Percentiles rank a stretch among this genome's conserved stretches.
Conservation (phyloP, 2,888 invertebrate species). For the Onthophagus sagittarius region DNA sequence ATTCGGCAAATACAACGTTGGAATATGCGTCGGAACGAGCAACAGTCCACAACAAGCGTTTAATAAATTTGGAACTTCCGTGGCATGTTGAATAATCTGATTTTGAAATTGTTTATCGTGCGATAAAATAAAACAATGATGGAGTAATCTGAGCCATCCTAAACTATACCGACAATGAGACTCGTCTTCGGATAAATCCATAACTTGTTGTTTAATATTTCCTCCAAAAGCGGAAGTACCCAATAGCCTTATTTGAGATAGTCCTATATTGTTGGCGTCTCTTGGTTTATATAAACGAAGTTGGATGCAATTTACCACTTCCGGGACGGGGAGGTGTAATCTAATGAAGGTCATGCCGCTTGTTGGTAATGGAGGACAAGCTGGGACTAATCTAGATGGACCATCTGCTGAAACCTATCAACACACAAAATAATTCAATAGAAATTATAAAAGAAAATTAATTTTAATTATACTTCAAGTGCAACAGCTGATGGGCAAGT, state of each 20-base stretch:
- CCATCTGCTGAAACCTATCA: slow-evolving; percentile 64
- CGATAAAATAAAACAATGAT: slow-evolving; percentile 67
- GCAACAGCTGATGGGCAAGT: slow-evolving; percentile 88
- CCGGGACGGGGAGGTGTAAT: slow-evolving; percentile 75
- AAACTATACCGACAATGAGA: slow-evolving; percentile 59
- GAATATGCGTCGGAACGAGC: slow-evolving; percentile 62
- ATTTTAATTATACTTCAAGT: slow-evolving; percentile 59
- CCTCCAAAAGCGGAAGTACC: slow-evolving; percentile 83
- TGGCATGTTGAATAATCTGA: slow-evolving; percentile 59
- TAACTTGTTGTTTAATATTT: slow-evolving; percentile 37
- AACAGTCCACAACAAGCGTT: slow-evolving; percentile 69
- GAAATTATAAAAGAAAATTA: neutral
- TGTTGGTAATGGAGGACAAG: slow-evolving; percentile 81
- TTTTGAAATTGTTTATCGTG: slow-evolving; percentile 45
- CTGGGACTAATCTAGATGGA: slow-evolving; percentile 71
- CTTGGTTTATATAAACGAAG: slow-evolving; percentile 73
- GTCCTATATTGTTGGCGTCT: slow-evolving; percentile 84
- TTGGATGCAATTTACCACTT: slow-evolving; percentile 81
- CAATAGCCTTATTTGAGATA: slow-evolving; percentile 80
- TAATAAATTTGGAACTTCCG: slow-evolving; percentile 62
- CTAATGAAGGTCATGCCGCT: slow-evolving; percentile 85
- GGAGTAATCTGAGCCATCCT: slow-evolving; percentile 79
- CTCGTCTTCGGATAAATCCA: slow-evolving; percentile 53
- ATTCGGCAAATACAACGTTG: slow-evolving; percentile 59
- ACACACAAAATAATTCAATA: neutral